Conservation (phyloP, 2,888 invertebrate genomes). For the Drosophila subsilvestris region DNA sequence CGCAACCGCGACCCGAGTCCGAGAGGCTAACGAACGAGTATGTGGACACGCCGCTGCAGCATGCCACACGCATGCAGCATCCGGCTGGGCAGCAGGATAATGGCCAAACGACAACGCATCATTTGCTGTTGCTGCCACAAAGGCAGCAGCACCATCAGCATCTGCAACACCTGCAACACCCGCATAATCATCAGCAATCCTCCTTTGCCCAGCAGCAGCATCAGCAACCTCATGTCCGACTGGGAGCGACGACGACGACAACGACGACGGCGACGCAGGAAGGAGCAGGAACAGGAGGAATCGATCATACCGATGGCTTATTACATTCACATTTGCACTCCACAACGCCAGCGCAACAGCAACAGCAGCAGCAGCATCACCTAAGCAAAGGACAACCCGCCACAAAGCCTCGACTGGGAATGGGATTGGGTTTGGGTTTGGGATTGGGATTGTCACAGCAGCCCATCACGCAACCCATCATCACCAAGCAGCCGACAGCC, state of each 20-base stretch:
- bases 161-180: slow-evolving; percentile 68
- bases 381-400: slow-evolving; percentile 71
- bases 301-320: slow-evolving; percentile 84
- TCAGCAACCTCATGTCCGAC: slow-evolving; percentile 60
- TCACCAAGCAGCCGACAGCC: slow-evolving; percentile 86
- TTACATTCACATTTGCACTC: slow-evolving; percentile 69
- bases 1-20: slow-evolving; percentile 92
- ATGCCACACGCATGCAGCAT: slow-evolving; percentile 84
- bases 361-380: slow-evolving; percentile 66
- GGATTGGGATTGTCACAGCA: slow-evolving; percentile 48
- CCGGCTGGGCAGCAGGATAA: slow-evolving; percentile 84
- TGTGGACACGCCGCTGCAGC: slow-evolving; percentile 92
- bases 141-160: slow-evolving; percentile 86
- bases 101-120: slow-evolving; percentile 85
- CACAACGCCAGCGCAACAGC: slow-evolving; percentile 30
- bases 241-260: slow-evolving; percentile 56
- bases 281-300: slow-evolving; percentile 13
- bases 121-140: slow-evolving; percentile 86
- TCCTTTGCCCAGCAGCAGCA: slow-evolving; percentile 71
- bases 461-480: slow-evolving; percentile 84
- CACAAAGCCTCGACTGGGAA: slow-evolving; percentile 60
- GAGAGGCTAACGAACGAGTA: slow-evolving; percentile 96
- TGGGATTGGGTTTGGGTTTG: slow-evolving; percentile 34
- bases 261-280: slow-evolving; percentile 29
- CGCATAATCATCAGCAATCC: slow-evolving; percentile 82